A percentile compares a stretch with the other conserved stretches of the same genome.
These are phyloP conservation scores for Crax fasciolata DNA, from an alignment of 2,797 vertebrate genomes.

Conservation along the genomic window DNA sequence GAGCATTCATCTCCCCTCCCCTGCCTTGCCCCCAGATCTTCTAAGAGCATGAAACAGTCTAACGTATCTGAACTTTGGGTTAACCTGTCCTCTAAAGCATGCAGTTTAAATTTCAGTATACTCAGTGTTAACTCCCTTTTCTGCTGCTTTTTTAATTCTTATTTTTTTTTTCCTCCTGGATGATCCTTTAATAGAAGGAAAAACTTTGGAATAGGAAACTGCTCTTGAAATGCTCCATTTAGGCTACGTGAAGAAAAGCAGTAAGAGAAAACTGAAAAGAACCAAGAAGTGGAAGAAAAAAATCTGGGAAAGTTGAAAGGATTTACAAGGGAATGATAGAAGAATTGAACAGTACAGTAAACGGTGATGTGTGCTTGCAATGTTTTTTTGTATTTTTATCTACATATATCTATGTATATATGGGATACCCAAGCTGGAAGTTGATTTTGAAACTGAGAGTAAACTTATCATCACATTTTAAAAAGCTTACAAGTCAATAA, in stretches of 20 bases:
- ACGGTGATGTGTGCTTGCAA: not conserved
- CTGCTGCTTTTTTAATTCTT: not conserved
- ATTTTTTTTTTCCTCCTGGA: not conserved
- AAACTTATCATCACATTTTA: not conserved
- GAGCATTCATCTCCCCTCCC: rapidly evolving
- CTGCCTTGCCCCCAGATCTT: not conserved
- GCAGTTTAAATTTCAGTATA: not conserved
- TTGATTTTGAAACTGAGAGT: not conserved
- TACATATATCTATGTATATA: too few relatives aligned
- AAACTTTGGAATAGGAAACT: not conserved
- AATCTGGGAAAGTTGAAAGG: not conserved
- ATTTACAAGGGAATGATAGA: not conserved
- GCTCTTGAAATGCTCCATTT: not conserved
- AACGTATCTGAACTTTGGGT: not conserved
- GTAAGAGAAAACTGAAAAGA: not conserved
- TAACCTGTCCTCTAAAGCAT: not conserved
- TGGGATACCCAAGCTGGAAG: not conserved
- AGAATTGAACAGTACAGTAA: not conserved
- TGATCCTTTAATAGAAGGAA: not conserved
- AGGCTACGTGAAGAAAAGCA: not conserved
- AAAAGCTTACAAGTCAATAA: not conserved
- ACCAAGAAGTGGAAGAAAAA: not conserved
- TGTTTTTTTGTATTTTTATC: not conserved
- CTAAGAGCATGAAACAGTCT: not conserved
- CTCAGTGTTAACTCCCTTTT: not conserved